These are phyloP conservation scores for Pristionchus pacificus DNA, from an alignment of 1,140 invertebrate species.

Conservation along the genomic window DNA sequence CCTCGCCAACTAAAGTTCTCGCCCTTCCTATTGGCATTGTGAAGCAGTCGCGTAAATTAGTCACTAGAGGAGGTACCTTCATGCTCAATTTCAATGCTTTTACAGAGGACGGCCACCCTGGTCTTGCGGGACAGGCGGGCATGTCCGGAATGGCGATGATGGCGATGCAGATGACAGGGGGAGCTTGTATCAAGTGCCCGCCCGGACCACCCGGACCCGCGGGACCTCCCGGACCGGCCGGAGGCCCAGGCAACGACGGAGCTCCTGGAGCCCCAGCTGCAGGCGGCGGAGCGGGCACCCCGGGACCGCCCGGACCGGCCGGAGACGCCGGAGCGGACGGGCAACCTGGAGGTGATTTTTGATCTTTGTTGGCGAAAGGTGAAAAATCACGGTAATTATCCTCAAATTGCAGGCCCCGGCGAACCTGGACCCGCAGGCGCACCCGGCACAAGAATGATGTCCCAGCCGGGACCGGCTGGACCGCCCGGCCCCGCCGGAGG, in stretches of 20 bases:
- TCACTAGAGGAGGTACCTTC: neutral
- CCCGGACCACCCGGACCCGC: constrained; percentile 17
- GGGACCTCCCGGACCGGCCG: constrained; percentile 16
- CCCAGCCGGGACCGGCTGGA: constrained; percentile 16
- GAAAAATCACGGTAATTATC: too few relatives aligned
- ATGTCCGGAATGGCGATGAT: too few relatives aligned
- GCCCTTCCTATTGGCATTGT: too few relatives aligned
- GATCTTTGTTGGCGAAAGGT: too few relatives aligned
- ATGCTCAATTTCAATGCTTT: neutral
- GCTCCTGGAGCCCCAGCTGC: constrained; percentile 10
- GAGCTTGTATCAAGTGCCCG: constrained; percentile 11
- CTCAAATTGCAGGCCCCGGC: too few relatives aligned
- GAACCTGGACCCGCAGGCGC: constrained; percentile 9
- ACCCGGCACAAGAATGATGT: neutral
- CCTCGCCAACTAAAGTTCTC: too few relatives aligned
- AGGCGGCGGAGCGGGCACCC: constrained; percentile 9
- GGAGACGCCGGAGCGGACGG: neutral
- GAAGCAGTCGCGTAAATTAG: too few relatives aligned
- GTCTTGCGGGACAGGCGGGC: constrained; percentile 25
- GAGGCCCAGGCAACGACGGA: constrained; percentile 6
- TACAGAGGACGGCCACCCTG: constrained; percentile 15
- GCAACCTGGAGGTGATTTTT: neutral
- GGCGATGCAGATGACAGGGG: constrained; percentile 3
- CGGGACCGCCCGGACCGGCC: constrained; percentile 23
- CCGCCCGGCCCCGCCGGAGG: constrained; percentile 17